Evolutionary conservation across 2,888 invertebrate genomes (phyloP).

Genomic region (Drosophila robusta): DNA sequence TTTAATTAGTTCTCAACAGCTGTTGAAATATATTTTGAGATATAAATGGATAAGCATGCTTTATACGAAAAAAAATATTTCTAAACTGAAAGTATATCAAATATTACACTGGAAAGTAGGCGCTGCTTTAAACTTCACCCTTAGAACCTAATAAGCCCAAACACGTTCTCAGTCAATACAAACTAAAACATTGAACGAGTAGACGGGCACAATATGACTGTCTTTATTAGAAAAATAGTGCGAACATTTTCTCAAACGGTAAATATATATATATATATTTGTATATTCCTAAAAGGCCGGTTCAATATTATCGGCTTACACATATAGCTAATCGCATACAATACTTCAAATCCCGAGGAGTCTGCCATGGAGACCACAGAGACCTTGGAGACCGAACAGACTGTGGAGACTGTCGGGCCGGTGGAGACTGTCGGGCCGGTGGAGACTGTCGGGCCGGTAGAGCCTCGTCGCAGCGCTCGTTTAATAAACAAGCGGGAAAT

Average conservation of each 20-base stretch:
- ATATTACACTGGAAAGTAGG: background rate
- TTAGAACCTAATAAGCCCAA: too few relatives aligned
- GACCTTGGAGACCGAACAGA: too few relatives aligned
- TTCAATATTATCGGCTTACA: background rate
- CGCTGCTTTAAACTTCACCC: background rate
- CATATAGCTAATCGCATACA: background rate
- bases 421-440: too few relatives aligned
- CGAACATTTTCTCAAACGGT: background rate
- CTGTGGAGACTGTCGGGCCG: too few relatives aligned
- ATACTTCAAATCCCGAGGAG: background rate
- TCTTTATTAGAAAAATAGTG: background rate
- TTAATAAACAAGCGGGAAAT: background rate
- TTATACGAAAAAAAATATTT: too few relatives aligned
- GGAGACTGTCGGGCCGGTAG: too few relatives aligned
- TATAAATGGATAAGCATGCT: too few relatives aligned
- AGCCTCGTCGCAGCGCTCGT: background rate
- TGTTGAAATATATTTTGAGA: too few relatives aligned
- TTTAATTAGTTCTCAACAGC: too few relatives aligned
- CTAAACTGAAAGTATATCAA: too few relatives aligned
- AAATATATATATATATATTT: background rate
- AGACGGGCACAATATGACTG: background rate
- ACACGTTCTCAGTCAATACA: background rate
- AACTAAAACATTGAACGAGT: background rate
- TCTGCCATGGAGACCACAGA: fast-evolving
- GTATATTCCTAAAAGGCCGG: background rate